Base-by-base conservation (phyloP, 2,888 invertebrate species). In the Mesorhabditis spiculigera region DNA sequence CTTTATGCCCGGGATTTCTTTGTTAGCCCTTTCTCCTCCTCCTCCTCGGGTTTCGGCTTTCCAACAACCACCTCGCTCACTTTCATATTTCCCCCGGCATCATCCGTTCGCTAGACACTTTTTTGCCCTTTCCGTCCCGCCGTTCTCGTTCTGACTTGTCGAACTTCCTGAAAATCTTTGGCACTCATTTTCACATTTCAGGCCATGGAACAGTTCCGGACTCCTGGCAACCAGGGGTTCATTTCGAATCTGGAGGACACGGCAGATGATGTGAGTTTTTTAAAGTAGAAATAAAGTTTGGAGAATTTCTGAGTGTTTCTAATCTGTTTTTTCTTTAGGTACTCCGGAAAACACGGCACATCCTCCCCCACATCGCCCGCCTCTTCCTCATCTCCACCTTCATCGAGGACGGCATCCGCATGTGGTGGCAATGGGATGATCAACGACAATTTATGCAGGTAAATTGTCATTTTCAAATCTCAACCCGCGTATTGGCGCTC, bases 321-420 rank as follows among this genome's bases (percentile, higher is more conserved):
- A 28, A 63, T n/a, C 41, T 13, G 41, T 28, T 63, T 63, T 5
- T 50, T 43, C 71, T 80, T 69, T 71, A 86, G 86, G 70, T 87
- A 65, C 75, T 86, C 58, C 83, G 86, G n/a, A 76, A 80, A 67
- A 86, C 86, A 8, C 82, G 86, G 68, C 87, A 88, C 76, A 90
- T 97, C 77, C 89, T 99, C 81, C 98, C 98, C 43, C 95, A 95
- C 79, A 90, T 95, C 81, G 97, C 97, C 13, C 91, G 98, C 76
- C 89, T 98, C 74, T 99, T 96, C 87, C 91, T 99, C 73, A 95
- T 98, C 86, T 94, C 95, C 82, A 99, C 98, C 82, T 99, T 99
- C 89, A 90, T 98, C 75, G 98, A 98, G 89, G 98, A 99, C 90
- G 98, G 98, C 3, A 90, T 98, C 73, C 91, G 98, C 74, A 99